Evolutionary conservation across 2,888 invertebrate species (phyloP), one percentile per base, ranked within the genome.

Genomic region (Hermaeophaga mercurialis): DNA sequence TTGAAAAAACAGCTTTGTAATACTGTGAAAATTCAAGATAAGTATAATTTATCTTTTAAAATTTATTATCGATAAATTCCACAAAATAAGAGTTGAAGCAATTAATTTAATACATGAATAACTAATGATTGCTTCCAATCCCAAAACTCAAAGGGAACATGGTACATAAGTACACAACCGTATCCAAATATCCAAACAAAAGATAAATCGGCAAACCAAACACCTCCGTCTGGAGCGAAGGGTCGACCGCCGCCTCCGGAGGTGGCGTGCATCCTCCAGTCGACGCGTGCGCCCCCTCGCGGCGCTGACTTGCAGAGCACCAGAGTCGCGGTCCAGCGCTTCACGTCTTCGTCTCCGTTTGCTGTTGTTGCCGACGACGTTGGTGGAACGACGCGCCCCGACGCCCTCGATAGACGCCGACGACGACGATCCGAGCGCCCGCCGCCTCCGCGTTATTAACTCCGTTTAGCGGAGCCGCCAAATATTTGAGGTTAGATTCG

Each of bases 361-460:
- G 43, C 43, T 26, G 43, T 61, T 53, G 54, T 56, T 48, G 41
- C 58, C 61, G 54, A 52, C 58, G 60, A 52, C 61, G 63, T 50
- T 58, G 60, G 56, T 56, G 56, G 52, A 48, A 28, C 61, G 65
- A 59, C 61, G 63, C 64, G 61, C 53, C 58, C 54, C 65, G 65
- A 58, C 65, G 65, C 67, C 64, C 62, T 54, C 63, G 53, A 61
- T 59, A 62, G 54, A 61, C 62, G 59, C 52, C 46, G 38, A 41
- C 56, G 39, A 44, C 55, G 41, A 26, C 57, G 54, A 48, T 49
- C 15, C 44, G 58, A 38, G 28, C 57, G 49, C 34, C 41, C 46
- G 43, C 50, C 50, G 36, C 43, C 26, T 24, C 17, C 31, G 41
- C 46, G 38, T 44, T 45, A 39, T 26, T 9, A 12, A 31, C 8